Base-by-base conservation (phyloP, 2,797 vertebrate genomes). In the Pipistrellus pygmaeus region DNA sequence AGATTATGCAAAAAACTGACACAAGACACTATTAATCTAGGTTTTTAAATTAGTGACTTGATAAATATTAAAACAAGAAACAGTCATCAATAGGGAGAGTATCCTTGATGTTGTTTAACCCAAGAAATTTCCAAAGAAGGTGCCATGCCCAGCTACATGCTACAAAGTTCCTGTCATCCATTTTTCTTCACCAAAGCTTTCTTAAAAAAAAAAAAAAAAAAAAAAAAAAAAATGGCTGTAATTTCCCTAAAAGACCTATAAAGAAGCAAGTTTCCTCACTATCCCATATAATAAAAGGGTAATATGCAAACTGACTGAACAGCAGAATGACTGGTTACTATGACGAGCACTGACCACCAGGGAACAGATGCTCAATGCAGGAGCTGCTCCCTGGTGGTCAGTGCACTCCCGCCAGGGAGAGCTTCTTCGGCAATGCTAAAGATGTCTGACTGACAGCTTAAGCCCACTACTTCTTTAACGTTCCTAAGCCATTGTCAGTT, bases 51-150 rank as follows among this genome's bases (percentile, higher is more conserved):
- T 8, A 55, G 6, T 13, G 21, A 55, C 41, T 75, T 7, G n/a
- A 77, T 57, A 77, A 88, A 78, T 30, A 51, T 30, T 69, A 72
- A 86, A 66, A 83, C 7, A 81, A 87, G 15, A 76, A 85, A 66
- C 2, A 55, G 12, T 11, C 13, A 78, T 51, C 35, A 23, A 2
- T 27, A 85, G 17, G 1, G 18, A 89, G 13, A 0, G 1, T 53
- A 71, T 17, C 44, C 32, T 15, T 77, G 46, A 81, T 35, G 10
- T 3, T 73, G 6, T 86, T 78, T 64, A 83, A 48, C 23, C 3
- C 8, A 78, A 41, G 41, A 3, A 51, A 60, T 35, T 53, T 72
- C 46, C 51, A 83, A 84, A 8, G 13, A 83, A 88, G 5, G 1
- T 44, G 1, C 15, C 20, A 27, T 0, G 1, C 10, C 81, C 15